Evolutionary conservation across 1,140 invertebrate species (phyloP).

Genomic region (Lucilia cuprina): DNA sequence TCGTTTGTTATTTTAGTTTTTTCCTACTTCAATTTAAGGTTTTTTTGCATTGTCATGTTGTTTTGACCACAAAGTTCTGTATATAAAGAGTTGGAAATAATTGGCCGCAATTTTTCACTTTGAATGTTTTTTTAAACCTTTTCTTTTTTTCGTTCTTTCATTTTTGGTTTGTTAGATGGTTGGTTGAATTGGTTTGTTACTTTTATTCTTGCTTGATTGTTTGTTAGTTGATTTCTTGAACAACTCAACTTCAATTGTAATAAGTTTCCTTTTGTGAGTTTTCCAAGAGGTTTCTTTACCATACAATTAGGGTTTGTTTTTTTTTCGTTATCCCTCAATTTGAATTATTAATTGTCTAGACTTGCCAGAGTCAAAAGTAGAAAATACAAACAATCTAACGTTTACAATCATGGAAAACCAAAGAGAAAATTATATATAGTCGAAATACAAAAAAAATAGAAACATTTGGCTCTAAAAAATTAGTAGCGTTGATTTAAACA

Average conservation of each 20-base stretch:
- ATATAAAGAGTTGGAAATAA: constrained; percentile 21
- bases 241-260: constrained; percentile 23
- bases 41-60: constrained; percentile 34
- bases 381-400: neutral
- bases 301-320: constrained; percentile 9
- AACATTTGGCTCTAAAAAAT: constrained; percentile 1
- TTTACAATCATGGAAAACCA: neutral
- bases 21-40: neutral
- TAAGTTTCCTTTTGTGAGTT: constrained; percentile 13
- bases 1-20: constrained; percentile 13
- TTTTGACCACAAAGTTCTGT: constrained; percentile 30
- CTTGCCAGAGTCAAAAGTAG: constrained; percentile 15
- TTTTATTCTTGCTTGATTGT: neutral
- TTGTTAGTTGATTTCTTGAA: neutral
- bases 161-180: neutral
- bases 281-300: neutral
- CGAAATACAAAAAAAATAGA: neutral
- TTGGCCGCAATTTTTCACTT: constrained; percentile 26
- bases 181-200: neutral
- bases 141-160: neutral
- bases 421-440: neutral
- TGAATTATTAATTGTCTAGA: constrained; percentile 34
- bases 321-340: constrained; percentile 20
- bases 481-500: constrained; percentile 32
- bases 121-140: constrained; percentile 26